These are phyloP conservation scores for Porites divaricata DNA, from an alignment of 92 coral and sea anemone genomes.

Conservation along the genomic window DNA sequence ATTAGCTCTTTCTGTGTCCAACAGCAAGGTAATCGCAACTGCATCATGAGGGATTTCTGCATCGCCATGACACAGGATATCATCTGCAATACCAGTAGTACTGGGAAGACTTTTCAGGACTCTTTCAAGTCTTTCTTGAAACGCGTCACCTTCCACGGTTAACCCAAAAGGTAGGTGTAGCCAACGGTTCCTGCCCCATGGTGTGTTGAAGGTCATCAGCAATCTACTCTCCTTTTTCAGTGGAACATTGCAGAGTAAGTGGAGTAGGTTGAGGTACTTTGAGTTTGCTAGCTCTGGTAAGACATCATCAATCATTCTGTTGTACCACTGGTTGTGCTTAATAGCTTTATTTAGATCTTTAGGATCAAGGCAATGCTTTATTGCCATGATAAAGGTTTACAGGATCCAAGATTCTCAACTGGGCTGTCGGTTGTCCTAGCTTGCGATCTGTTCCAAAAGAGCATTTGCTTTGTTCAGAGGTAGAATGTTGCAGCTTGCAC, in stretches of 20 bases:
- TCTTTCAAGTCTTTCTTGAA: no score
- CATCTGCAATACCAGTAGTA: constrained; percentile 1
- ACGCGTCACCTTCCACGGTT: no score
- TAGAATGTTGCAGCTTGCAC: neutral
- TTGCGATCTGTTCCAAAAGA: neutral
- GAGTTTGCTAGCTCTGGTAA: constrained; percentile 40
- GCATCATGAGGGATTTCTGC: neutral
- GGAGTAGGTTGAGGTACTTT: constrained; percentile 60
- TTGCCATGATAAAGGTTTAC: constrained; percentile 12
- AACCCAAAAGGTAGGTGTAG: neutral
- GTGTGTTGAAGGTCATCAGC: constrained; percentile 10
- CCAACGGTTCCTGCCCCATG: neutral
- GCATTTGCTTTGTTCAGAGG: constrained; percentile 8
- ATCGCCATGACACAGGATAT: constrained; percentile 11
- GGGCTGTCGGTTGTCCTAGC: neutral
- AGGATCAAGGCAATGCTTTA: no score
- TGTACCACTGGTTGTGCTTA: constrained; percentile 50
- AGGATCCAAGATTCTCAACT: constrained; percentile 18
- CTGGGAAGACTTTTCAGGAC: no score
- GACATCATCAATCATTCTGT: constrained; percentile 58
- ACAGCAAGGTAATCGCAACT: no score
- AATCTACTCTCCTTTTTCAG: neutral
- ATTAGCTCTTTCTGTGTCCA: neutral
- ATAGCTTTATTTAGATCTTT: constrained; percentile 17
- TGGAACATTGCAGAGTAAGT: constrained; percentile 49